These are phyloP conservation scores for Chaenogobius annularis DNA, from an alignment of 2,113 vertebrate genomes.

Conservation along the genomic window DNA sequence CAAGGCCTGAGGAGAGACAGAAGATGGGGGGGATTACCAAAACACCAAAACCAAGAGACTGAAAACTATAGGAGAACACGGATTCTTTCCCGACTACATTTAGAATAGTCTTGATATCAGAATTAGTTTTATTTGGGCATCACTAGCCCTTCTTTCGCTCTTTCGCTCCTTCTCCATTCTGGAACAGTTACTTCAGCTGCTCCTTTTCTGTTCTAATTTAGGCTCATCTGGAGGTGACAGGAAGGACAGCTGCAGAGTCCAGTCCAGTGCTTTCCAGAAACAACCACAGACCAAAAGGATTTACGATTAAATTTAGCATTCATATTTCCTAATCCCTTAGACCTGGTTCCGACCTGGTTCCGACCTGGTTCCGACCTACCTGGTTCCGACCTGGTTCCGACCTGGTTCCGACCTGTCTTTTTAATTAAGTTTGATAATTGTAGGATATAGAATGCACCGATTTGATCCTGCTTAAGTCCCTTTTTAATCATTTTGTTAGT, in stretches of 20 bases:
- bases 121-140: neutral
- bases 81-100: too few species aligned
- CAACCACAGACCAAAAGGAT: neutral
- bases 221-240: neutral
- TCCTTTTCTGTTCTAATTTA: slow-evolving; percentile 29
- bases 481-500: too few species aligned
- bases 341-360: neutral
- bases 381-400: too few species aligned
- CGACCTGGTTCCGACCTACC: neutral
- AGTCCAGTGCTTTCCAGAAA: slow-evolving; percentile 7
- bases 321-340: neutral
- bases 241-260: slow-evolving; percentile 55
- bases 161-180: neutral
- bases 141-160: neutral
- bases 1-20: slow-evolving; percentile 75
- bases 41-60: too few species aligned
- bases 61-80: too few species aligned
- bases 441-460: too few species aligned
- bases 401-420: neutral
- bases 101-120: too few species aligned
- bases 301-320: too few species aligned
- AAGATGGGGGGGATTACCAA: too few species aligned
- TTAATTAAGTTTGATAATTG: too few species aligned
- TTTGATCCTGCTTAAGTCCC: too few species aligned
- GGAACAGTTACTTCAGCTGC: slow-evolving; percentile 37